Percentiles rank a stretch among this genome's conserved stretches.
phyloP scores from a whole-genome alignment of 2,888 invertebrate species.

The Drosophila nr. medialis region DNA sequence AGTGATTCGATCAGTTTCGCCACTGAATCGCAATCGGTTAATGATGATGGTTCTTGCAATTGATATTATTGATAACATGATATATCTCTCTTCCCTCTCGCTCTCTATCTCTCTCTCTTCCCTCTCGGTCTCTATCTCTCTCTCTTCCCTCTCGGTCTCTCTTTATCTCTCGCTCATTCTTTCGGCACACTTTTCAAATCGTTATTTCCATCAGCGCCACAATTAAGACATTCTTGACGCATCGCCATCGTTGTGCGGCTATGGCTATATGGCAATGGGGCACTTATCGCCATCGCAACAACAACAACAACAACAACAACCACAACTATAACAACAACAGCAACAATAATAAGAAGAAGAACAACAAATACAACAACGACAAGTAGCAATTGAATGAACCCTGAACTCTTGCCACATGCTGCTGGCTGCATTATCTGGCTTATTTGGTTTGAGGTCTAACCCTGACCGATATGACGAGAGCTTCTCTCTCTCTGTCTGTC shows the following conservation, averaged over 20 bases:
- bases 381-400: slow-evolving; percentile 41
- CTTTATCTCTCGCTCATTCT: background rate
- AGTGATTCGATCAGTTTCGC: background rate
- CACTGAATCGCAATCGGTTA: background rate
- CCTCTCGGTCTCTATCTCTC: too few relatives aligned
- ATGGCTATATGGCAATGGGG: background rate
- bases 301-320: slow-evolving; percentile 1
- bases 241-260: background rate
- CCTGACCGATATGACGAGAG: slow-evolving; percentile 55
- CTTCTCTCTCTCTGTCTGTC: background rate
- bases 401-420: slow-evolving; percentile 48
- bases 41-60: background rate
- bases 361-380: background rate
- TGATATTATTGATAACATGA: background rate
- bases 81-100: background rate
- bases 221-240: slow-evolving; percentile 46
- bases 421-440: slow-evolving; percentile 28
- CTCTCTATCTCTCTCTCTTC: background rate
- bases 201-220: slow-evolving; percentile 33
- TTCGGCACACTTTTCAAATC: slow-evolving; percentile 18
- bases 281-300: slow-evolving; percentile 53
- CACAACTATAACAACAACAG: background rate
- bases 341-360: background rate
- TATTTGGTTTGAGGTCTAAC: slow-evolving; percentile 33
- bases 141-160: too few relatives aligned